Evolutionary conservation across 2,888 invertebrate species (phyloP).

Genomic region (Philaethria dido): DNA sequence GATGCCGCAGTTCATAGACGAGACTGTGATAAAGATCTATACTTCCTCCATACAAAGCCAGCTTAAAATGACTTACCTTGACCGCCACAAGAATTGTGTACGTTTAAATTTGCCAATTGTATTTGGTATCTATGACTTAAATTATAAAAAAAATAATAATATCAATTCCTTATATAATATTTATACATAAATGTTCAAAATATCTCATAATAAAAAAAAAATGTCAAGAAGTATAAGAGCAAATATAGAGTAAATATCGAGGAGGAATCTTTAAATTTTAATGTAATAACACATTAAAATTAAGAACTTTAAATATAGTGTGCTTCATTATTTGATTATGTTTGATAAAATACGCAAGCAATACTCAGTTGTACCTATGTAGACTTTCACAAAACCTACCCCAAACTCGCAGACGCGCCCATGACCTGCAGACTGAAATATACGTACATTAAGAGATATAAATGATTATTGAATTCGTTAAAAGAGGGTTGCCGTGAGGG

Average conservation of each 20-base stretch:
- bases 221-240: too few species aligned
- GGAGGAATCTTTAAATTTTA: too few species aligned
- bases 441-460: conserved; percentile 35
- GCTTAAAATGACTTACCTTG: conserved; percentile 34
- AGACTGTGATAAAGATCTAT: conserved; percentile 28
- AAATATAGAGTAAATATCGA: too few species aligned
- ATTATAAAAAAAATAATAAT: not conserved
- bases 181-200: too few species aligned
- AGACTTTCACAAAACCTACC: conserved; percentile 6
- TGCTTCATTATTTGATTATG: not conserved
- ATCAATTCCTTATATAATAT: too few species aligned
- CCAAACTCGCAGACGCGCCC: conserved; percentile 16
- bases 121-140: not conserved
- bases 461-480: conserved; percentile 40
- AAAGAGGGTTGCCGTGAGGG: conserved; percentile 39
- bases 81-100: conserved; percentile 27
- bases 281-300: too few species aligned
- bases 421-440: conserved; percentile 33
- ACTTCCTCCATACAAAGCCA: conserved; percentile 29
- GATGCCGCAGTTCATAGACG: conserved; percentile 27
- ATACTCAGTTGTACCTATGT: not conserved
- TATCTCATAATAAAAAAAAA: too few species aligned
- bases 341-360: not conserved
- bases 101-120: conserved; percentile 15
- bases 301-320: too few species aligned